Percentiles rank a stretch among this genome's conserved stretches.
Conservation (phyloP, 2,888 invertebrate genomes). For the Patella ulyssiponensis region DNA sequence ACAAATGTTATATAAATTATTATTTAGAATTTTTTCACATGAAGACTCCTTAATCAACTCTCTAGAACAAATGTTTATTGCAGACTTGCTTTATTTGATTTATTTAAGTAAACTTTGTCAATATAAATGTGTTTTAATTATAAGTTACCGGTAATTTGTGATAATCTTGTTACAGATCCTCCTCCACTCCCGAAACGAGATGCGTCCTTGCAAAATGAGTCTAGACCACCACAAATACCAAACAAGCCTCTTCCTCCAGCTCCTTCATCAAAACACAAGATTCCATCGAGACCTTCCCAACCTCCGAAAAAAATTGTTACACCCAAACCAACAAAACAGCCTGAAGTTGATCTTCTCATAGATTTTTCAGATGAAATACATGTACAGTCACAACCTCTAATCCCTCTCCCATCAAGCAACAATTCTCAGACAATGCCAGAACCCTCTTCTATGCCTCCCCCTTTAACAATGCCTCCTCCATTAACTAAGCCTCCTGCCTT, state of each 20-base stretch:
- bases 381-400: neutral
- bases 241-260: slow-evolving; percentile 2
- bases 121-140: too few relatives aligned
- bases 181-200: neutral
- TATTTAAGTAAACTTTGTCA: too few relatives aligned
- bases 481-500: slow-evolving; percentile 25
- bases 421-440: neutral
- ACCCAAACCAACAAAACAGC: neutral
- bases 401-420: neutral
- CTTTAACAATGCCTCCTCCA: slow-evolving; percentile 19
- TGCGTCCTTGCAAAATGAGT: neutral
- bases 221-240: neutral
- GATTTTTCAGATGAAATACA: slow-evolving; percentile 9
- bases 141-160: too few relatives aligned
- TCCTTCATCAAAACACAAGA: neutral
- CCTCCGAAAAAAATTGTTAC: neutral
- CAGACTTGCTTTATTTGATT: too few relatives aligned
- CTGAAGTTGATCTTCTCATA: neutral
- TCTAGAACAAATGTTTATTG: too few relatives aligned
- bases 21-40: too few relatives aligned
- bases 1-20: too few relatives aligned
- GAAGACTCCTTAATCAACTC: too few relatives aligned
- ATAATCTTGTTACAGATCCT: neutral
- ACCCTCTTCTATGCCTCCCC: slow-evolving; percentile 16
- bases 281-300: neutral